Base-by-base conservation (phyloP, 2,797 vertebrate species). In the Botia kubotai region DNA sequence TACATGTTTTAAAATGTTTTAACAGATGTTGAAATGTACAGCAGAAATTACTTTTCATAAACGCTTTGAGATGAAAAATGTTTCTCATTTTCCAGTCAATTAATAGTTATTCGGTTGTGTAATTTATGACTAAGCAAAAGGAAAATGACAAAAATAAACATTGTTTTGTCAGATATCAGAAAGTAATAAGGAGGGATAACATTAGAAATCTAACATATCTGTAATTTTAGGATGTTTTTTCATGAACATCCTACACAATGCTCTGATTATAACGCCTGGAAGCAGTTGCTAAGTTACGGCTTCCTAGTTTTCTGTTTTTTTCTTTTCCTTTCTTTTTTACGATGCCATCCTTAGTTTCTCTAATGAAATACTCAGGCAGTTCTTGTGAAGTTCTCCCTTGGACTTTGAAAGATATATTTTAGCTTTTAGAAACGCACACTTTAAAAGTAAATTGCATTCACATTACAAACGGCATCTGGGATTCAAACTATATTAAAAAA, bases 211-310 rank as follows among this genome's bases (percentile, higher is more conserved):
- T 1, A 69, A 43, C 62, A 60, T 69, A 50, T 66, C 4, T 43
- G 33, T 66, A 8, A 29, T 17, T 21, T 78, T 78, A 5, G 0
- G 17, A 71, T 70, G 23, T 71, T 26, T 76, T 50, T 60, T 62
- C 66, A 90, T 90, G 26, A 89, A 88, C 88, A 81, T 86, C 75
- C 80, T 85, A 81, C 86, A 88, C 84, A 84, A 83, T 79, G 57
- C 72, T 86, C 75, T 86, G 81, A 93, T 92, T 91, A 90, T 88
- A 84, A 89, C 90, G 85, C 86, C 78, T 79, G 81, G 89, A 87
- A 89, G 90, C 91, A 91, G 93, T 94, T 94, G 93, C 94, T 89
- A 93, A 88, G 94, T 92, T 93, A 95, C 93, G 84, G 75, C 66
- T 62, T 77, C 63, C 46, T 69, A n/a, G 50, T 70, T 68, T 16